These are phyloP conservation scores for Ethmia dodecea DNA, from an alignment of 2,888 invertebrate genomes.

Conservation along the genomic window DNA sequence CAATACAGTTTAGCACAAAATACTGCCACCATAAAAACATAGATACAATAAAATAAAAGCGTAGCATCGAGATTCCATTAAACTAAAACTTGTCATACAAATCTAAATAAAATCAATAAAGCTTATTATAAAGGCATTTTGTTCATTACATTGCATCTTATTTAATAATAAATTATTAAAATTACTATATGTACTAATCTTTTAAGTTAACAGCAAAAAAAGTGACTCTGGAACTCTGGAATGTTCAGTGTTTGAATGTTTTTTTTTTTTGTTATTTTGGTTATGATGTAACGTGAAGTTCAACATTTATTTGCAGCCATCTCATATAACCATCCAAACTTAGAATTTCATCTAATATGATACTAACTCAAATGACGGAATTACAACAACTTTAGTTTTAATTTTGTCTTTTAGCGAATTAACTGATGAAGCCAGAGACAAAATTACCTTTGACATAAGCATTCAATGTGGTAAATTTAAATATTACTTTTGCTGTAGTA, in stretches of 20 bases:
- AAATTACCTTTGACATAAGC: no score
- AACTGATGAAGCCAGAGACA: no score
- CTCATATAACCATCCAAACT: neutral
- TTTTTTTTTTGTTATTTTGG: neutral
- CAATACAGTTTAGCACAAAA: conserved; percentile 9
- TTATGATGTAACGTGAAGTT: neutral
- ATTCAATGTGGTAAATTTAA: no score
- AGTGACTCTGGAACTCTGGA: no score
- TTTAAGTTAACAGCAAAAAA: neutral
- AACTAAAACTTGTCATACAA: neutral
- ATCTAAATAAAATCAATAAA: neutral
- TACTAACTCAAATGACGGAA: neutral
- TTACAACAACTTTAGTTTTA: neutral
- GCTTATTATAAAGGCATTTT: neutral
- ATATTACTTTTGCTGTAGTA: neutral
- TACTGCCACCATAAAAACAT: neutral
- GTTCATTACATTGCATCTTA: neutral
- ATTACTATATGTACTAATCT: neutral
- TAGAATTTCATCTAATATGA: neutral
- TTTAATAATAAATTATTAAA: neutral
- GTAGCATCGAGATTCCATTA: neutral
- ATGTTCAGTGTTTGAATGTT: neutral
- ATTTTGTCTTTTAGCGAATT: neutral
- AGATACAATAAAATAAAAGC: neutral
- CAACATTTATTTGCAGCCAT: neutral